phyloP scores from a whole-genome alignment of 2,797 vertebrate genomes.

The Pygocentrus nattereri region DNA sequence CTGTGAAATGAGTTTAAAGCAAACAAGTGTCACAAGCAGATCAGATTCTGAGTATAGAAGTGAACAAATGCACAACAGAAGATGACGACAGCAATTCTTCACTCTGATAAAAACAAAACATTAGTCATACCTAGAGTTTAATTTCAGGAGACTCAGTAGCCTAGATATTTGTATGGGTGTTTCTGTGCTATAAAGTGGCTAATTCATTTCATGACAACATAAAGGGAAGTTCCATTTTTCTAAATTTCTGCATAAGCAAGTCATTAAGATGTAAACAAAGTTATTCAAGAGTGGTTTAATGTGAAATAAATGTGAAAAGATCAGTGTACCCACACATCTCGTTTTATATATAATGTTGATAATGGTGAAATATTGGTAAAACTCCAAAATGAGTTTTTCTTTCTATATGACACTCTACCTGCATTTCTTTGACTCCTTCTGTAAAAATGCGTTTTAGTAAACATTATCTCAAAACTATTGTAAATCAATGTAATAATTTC shows the following conservation, averaged over 20 bases:
- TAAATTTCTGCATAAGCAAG: not conserved
- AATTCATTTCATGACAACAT: not conserved
- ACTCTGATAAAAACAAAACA: not conserved
- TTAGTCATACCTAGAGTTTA: not conserved
- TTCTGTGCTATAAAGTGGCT: not conserved
- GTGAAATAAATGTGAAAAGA: not conserved
- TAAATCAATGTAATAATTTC: not conserved
- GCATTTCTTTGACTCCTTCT: no score
- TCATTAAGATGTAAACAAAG: not conserved
- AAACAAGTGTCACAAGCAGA: not conserved
- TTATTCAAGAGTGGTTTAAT: not conserved
- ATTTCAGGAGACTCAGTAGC: not conserved
- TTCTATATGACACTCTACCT: no score
- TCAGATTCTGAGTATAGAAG: not conserved
- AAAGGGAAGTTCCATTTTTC: not conserved
- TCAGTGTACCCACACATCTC: not conserved
- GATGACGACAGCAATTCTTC: conserved; percentile 1
- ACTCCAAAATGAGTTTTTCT: no score
- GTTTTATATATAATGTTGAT: not conserved
- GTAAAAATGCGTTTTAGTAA: not conserved
- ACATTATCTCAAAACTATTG: not conserved
- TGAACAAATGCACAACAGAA: not conserved
- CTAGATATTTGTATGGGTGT: not conserved
- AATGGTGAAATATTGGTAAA: no score
- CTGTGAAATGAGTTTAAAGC: conserved; percentile 34